Evolutionary conservation across 2,888 invertebrate genomes (phyloP).

Genomic region (Dione vanillae): DNA sequence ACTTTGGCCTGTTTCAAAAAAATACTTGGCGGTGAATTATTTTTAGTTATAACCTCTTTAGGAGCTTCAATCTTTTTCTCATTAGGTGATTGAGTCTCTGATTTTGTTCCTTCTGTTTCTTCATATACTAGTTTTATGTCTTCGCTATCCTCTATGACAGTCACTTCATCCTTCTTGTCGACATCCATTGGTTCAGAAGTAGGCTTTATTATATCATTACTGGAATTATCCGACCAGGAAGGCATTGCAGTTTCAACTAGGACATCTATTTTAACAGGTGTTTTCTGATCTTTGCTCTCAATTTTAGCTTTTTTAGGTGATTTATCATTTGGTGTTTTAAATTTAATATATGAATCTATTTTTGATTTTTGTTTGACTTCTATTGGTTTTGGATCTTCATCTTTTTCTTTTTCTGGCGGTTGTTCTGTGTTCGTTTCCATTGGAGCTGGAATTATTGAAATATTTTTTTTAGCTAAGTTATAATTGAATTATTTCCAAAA

Average conservation of each 20-base stretch:
- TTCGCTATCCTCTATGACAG: slow-evolving; percentile 72
- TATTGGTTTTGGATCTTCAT: slow-evolving; percentile 43
- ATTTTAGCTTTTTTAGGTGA: slow-evolving; percentile 65
- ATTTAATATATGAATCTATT: slow-evolving; percentile 72
- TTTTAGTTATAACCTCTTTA: background rate
- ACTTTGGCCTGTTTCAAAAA: slow-evolving; percentile 72
- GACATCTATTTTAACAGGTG: slow-evolving; percentile 72
- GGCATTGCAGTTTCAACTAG: slow-evolving; percentile 78
- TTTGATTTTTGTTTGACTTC: slow-evolving; percentile 55
- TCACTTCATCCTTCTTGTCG: slow-evolving; percentile 47
- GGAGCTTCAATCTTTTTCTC: slow-evolving; percentile 44
- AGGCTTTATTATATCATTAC: slow-evolving; percentile 66
- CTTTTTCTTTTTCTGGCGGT: slow-evolving; percentile 39
- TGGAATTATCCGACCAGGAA: slow-evolving; percentile 80
- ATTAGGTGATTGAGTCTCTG: slow-evolving; percentile 45
- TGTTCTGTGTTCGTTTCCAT: slow-evolving; percentile 59
- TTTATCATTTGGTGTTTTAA: slow-evolving; percentile 68
- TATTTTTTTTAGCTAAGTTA: no score
- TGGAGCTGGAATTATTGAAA: slow-evolving; percentile 61
- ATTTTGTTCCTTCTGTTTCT: slow-evolving; percentile 63
- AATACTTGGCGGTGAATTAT: slow-evolving; percentile 35
- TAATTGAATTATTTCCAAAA: no score
- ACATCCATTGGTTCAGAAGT: slow-evolving; percentile 51
- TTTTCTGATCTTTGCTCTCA: slow-evolving; percentile 58
- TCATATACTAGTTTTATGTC: slow-evolving; percentile 83